Percentiles rank a stretch among this genome's conserved stretches.
phyloP scores from a whole-genome alignment of 2,888 invertebrate genomes.

The Lydus trimaculatus region DNA sequence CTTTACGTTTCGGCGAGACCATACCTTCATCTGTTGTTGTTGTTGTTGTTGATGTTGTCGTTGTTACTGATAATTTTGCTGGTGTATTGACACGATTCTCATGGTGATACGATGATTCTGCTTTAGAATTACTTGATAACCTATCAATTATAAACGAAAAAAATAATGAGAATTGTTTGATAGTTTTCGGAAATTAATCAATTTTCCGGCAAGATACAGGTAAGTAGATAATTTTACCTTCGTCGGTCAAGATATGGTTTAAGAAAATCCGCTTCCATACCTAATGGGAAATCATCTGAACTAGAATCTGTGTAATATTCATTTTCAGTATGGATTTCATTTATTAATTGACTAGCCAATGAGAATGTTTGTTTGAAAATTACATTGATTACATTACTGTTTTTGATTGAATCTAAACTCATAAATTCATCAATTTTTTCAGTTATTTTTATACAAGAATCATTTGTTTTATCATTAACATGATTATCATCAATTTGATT shows the following conservation, averaged over 20 bases:
- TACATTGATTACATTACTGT: constrained; percentile 54
- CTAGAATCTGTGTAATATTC: constrained; percentile 47
- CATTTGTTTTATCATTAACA: constrained; percentile 21
- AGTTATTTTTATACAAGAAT: constrained; percentile 44
- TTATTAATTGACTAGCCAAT: constrained; percentile 55
- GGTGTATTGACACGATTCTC: constrained; percentile 54
- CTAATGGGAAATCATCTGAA: constrained; percentile 57
- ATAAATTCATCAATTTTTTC: constrained; percentile 56
- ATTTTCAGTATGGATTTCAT: constrained; percentile 51
- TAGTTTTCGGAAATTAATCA: neutral
- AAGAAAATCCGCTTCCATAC: constrained; percentile 57
- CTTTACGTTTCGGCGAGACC: constrained; percentile 58
- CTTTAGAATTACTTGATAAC: constrained; percentile 63
- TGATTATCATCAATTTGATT: constrained; percentile 18
- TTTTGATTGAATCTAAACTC: constrained; percentile 50
- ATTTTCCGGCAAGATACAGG: no score
- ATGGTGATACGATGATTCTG: constrained; percentile 50
- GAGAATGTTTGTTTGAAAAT: constrained; percentile 56
- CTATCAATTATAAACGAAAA: constrained; percentile 50
- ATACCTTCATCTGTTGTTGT: constrained; percentile 49
- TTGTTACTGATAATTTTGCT: constrained; percentile 46
- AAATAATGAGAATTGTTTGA: neutral
- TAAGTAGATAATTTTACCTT: constrained; percentile 34
- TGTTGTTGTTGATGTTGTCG: constrained; percentile 38
- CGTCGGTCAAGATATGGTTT: constrained; percentile 43